phyloP scores from a whole-genome alignment of 2,797 vertebrate genomes.

The Spatula clypeata region DNA sequence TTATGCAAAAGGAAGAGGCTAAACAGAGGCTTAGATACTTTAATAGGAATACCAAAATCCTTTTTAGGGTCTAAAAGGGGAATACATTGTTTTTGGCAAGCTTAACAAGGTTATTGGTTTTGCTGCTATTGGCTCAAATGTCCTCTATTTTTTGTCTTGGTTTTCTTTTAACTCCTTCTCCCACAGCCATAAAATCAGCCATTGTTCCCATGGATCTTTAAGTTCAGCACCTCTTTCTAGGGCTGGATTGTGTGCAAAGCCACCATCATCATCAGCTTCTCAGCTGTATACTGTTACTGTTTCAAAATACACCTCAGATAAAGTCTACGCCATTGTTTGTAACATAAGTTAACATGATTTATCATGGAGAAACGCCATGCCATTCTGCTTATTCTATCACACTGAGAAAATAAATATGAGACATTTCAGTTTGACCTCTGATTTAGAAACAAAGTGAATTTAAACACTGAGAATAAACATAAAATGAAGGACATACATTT shows the following conservation, averaged over 20 bases:
- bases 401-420: conserved; percentile 56
- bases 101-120: neutral
- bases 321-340: conserved; percentile 35
- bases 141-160: neutral
- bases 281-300: neutral
- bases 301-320: conserved; percentile 33
- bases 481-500: neutral
- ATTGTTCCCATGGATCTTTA: neutral
- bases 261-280: neutral
- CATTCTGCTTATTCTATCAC: conserved; percentile 25
- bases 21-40: neutral
- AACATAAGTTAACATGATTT: neutral
- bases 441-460: conserved; percentile 37
- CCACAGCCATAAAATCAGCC: neutral
- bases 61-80: neutral
- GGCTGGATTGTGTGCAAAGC: neutral
- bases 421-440: conserved; percentile 32
- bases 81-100: neutral
- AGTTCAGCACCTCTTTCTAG: neutral
- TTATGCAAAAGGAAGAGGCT: neutral
- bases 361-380: neutral
- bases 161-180: neutral
- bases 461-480: conserved; percentile 52
- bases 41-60: neutral
- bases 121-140: neutral